phyloP scores from a whole-genome alignment of 2,888 invertebrate species.

The Polietes domitor region DNA sequence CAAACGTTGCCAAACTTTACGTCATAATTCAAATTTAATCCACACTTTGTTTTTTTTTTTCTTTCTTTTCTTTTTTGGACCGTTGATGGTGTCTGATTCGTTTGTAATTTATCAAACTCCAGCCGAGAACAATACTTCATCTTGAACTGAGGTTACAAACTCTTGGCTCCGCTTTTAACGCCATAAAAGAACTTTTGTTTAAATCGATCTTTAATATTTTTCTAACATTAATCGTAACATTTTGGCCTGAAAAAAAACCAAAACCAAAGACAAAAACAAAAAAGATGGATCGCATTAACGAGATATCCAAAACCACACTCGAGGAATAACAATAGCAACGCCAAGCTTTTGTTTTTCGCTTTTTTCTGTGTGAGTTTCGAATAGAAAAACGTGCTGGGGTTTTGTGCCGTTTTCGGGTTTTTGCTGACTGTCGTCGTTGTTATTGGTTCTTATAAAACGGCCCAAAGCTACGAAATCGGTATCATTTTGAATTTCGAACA shows the following conservation, averaged over 20 bases:
- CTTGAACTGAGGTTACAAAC: background rate
- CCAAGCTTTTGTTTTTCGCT: background rate
- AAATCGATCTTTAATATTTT: conserved; percentile 51
- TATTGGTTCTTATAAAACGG: conserved; percentile 10
- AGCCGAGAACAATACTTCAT: conserved; percentile 2
- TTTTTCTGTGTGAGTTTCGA: conserved; percentile 8
- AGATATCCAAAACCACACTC: background rate
- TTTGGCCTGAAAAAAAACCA: background rate
- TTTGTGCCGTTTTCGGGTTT: background rate
- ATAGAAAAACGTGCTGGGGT: conserved; percentile 16
- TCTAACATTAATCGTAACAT: conserved; percentile 41
- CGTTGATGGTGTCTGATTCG: background rate
- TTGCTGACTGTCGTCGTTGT: background rate
- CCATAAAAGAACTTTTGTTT: conserved; percentile 11
- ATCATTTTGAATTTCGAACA: conserved; percentile 46
- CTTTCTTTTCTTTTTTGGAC: no score
- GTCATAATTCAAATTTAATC: conserved; percentile 9
- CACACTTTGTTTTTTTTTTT: background rate
- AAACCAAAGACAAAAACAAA: background rate
- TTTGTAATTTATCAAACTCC: conserved; percentile 32
- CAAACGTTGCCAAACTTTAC: background rate
- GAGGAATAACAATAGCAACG: background rate
- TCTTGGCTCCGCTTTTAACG: background rate
- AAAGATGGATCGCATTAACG: conserved; percentile 23
- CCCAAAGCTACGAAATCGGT: conserved; percentile 46